phyloP scores from a whole-genome alignment of 2,113 vertebrate genomes.

The Pycnonotus jocosus region DNA sequence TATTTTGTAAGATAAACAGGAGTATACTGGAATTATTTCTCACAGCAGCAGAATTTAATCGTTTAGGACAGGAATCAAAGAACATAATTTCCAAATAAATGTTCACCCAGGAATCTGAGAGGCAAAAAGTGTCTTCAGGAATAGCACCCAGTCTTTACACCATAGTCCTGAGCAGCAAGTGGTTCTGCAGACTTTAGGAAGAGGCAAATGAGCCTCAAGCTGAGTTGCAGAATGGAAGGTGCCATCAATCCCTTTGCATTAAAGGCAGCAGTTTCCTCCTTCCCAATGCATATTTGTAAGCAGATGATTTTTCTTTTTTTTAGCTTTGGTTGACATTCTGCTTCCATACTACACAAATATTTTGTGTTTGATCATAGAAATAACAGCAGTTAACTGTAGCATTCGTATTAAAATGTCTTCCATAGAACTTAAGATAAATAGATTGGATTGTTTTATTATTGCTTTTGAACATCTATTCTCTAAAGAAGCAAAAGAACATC shows the following conservation, averaged over 20 bases:
- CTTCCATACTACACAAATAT: not conserved
- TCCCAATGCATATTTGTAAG: not conserved
- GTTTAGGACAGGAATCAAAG: not conserved
- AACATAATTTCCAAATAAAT: not conserved
- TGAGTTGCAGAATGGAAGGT: not conserved
- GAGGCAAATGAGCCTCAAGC: not conserved
- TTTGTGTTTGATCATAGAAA: not conserved
- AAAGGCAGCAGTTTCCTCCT: not conserved
- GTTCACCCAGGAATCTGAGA: not conserved
- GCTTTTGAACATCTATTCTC: not conserved
- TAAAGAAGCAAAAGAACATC: not conserved
- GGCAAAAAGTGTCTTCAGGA: not conserved
- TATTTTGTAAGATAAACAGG: not conserved
- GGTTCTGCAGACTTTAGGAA: not conserved
- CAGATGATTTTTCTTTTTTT: not conserved
- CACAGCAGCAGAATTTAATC: not conserved
- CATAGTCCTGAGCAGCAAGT: not conserved
- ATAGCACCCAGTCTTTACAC: not conserved
- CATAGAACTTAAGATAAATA: not conserved
- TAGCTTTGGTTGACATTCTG: not conserved
- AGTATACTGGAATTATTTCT: not conserved
- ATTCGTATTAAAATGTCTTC: not conserved
- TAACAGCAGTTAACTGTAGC: not conserved
- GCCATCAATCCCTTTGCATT: not conserved
- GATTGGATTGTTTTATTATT: not conserved